A percentile compares a stretch with the other conserved stretches of the same genome.
phyloP scores from a whole-genome alignment of 2,888 invertebrate genomes.

The Polyommatus icarus region DNA sequence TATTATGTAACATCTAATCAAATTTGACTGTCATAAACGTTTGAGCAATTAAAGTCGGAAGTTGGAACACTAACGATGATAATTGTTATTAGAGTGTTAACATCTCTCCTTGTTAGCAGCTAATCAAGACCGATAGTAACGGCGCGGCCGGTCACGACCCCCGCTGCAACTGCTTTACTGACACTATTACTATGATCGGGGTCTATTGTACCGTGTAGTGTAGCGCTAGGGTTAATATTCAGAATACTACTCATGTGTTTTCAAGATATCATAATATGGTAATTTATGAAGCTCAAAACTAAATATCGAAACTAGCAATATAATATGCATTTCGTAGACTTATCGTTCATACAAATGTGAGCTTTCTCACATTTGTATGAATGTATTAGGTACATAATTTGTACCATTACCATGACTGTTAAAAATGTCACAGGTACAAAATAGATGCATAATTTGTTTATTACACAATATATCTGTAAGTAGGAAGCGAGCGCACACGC shows the following conservation, averaged over 20 bases:
- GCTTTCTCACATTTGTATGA: no score
- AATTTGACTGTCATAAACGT: neutral
- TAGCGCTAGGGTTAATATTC: neutral
- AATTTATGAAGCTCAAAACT: neutral
- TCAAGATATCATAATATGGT: no score
- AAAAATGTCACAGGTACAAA: slow-evolving; percentile 4
- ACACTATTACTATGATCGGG: slow-evolving; percentile 24
- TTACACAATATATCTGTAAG: slow-evolving; percentile 34
- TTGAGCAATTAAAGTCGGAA: slow-evolving; percentile 17
- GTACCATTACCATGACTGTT: neutral
- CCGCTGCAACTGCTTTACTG: slow-evolving; percentile 1
- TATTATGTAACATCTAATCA: neutral
- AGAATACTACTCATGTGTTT: neutral
- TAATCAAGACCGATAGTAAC: slow-evolving; percentile 27
- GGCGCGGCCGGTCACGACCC: slow-evolving; percentile 25
- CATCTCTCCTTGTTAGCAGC: slow-evolving; percentile 20
- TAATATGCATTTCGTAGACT: neutral
- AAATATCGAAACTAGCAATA: neutral
- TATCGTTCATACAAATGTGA: neutral
- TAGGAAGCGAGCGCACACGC: slow-evolving; percentile 38
- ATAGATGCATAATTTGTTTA: slow-evolving; percentile 26
- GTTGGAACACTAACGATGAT: slow-evolving; percentile 26
- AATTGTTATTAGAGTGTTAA: slow-evolving; percentile 30
- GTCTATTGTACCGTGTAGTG: neutral
- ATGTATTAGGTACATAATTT: neutral